phyloP scores from a whole-genome alignment of 2,113 vertebrate species.

The Chamaea fasciata region DNA sequence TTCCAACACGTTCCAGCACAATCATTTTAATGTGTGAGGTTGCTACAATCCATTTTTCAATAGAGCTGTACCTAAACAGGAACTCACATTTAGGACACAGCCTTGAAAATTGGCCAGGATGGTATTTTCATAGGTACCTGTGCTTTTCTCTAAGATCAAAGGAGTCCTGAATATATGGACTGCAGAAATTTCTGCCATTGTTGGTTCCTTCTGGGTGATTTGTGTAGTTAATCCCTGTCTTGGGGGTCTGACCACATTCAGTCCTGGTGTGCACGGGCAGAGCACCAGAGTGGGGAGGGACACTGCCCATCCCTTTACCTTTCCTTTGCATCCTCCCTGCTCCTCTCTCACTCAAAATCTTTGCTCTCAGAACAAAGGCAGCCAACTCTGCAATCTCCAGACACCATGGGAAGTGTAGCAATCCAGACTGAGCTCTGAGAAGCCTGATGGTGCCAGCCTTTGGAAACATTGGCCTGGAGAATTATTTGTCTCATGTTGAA shows the following conservation, averaged over 20 bases:
- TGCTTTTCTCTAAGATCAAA: not conserved
- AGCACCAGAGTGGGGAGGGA: not conserved
- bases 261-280: accelerated
- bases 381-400: not conserved
- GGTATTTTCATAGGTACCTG: not conserved
- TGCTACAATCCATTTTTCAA: not conserved
- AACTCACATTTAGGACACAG: not conserved
- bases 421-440: not conserved
- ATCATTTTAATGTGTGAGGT: not conserved
- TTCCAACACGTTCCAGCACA: not conserved
- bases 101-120: not conserved
- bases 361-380: not conserved
- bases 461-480: not conserved
- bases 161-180: not conserved
- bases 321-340: not conserved
- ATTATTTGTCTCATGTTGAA: not conserved
- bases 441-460: not conserved
- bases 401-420: not conserved
- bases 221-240: not conserved
- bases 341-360: not conserved
- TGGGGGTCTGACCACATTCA: no score
- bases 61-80: not conserved
- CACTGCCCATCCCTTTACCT: accelerated
- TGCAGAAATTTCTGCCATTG: not conserved
- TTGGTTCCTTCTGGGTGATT: not conserved